Evolutionary conservation across 1,140 invertebrate species (phyloP), one percentile per base, ranked within the genome.

Genomic region (Ceratitis capitata): DNA sequence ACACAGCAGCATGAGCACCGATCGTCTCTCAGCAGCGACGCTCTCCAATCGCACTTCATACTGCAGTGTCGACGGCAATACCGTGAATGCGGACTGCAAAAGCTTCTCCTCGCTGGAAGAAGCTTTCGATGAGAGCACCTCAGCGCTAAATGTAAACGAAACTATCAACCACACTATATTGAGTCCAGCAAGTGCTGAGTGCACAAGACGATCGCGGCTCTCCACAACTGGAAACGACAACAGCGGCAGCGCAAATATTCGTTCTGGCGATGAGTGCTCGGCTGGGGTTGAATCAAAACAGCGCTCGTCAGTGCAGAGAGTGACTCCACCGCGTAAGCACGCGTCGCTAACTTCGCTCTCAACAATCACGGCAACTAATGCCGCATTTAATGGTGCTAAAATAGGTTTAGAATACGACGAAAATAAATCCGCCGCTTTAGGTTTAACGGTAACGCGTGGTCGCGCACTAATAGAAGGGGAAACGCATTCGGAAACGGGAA

Each of bases 1-100:
- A 49, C 86, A 86, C 10, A 87, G 87, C 84, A 87, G 87, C 39
- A 83, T 86, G 16, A 87, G 87, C 42, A 86, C 82, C 78, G 85
- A 86, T 82, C 78, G 47, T 5, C 78, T 85, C 56, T 85, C 78
- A 26, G 88, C 87, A 53, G 89, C 89, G 9, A 90, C 90, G 83
- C 89, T 91, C 87, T 91, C 90, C n/a, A 91, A 91, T 86, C 90
- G 90, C 82, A 91, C 90, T 29, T 91, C 90, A 10, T 91, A 91
- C 82, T 91, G 89, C 84, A 91, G 90, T 88, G 89, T 91, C 5
- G 90, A 91, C 83, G 90, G 90, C 86, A 87, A 88, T 26, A 74
- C 29, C 16, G 32, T 85, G 14, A 83, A 35, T 29, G 53, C 84
- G 49, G 85, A 87, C 56, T 84, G 83, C 47, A 86, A 89, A 64